Conservation (phyloP, 2,888 invertebrate genomes). For the Eudasyphora cyanicolor region DNA sequence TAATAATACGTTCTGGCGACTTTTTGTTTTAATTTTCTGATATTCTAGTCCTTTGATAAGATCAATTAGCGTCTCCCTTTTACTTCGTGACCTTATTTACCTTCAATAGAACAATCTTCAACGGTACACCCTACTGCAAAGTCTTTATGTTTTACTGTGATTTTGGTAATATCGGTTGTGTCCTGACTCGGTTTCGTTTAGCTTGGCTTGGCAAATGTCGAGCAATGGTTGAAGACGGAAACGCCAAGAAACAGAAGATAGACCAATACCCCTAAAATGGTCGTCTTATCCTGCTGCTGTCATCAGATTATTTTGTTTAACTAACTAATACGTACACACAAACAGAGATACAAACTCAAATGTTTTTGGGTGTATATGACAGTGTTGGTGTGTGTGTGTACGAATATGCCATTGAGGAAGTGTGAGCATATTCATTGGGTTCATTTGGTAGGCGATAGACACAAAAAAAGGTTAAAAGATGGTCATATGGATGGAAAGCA, state of each 20-base stretch:
- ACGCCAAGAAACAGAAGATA: neutral
- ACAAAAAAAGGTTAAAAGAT: slow-evolving; percentile 44
- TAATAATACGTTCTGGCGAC: too few relatives aligned
- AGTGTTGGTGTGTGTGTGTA: neutral
- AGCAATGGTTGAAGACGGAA: neutral
- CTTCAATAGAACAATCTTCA: too few relatives aligned
- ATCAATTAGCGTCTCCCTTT: too few relatives aligned
- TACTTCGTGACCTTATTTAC: too few relatives aligned
- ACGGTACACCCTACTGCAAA: neutral
- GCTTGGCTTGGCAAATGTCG: neutral
- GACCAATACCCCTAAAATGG: slow-evolving; percentile 48
- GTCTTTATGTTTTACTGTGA: neutral
- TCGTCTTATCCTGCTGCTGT: slow-evolving; percentile 53
- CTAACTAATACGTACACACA: slow-evolving; percentile 11
- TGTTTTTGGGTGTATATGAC: neutral
- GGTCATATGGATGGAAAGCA: slow-evolving; percentile 30
- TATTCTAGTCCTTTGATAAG: too few relatives aligned
- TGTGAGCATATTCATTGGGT: neutral
- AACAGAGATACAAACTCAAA: neutral
- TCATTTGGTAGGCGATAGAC: slow-evolving; percentile 31
- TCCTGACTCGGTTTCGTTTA: slow-evolving; percentile 1
- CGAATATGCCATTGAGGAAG: neutral
- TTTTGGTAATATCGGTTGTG: slow-evolving; percentile 19
- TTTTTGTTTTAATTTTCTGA: too few relatives aligned
- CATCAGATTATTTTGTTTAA: slow-evolving; percentile 51